Conservation (phyloP, 2,888 invertebrate species). For the Plusia festucae region DNA sequence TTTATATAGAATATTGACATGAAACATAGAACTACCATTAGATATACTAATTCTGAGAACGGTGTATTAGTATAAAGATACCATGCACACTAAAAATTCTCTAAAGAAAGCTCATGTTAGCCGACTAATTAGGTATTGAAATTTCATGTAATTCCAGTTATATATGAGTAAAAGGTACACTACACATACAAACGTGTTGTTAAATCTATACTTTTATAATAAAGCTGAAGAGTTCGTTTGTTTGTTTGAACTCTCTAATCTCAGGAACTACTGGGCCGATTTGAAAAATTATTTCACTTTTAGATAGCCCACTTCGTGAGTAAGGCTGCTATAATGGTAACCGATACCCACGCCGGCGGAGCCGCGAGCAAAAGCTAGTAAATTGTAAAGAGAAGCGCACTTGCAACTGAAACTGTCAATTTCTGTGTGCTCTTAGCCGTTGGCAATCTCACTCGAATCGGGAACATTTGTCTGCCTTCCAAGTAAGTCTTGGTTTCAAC, state of each 20-base stretch:
- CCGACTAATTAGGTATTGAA: slow-evolving; percentile 7
- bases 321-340: too few relatives aligned
- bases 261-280: too few relatives aligned
- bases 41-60: neutral
- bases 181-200: neutral
- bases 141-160: neutral
- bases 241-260: too few relatives aligned
- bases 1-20: neutral
- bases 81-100: too few relatives aligned
- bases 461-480: slow-evolving; percentile 49
- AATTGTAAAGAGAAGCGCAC: slow-evolving; percentile 32
- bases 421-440: slow-evolving; percentile 46
- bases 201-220: too few relatives aligned
- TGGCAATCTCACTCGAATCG: slow-evolving; percentile 44
- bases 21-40: neutral
- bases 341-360: too few relatives aligned
- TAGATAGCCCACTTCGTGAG: too few relatives aligned
- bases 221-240: too few relatives aligned
- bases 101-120: neutral
- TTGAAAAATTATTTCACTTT: too few relatives aligned
- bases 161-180: neutral
- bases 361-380: too few relatives aligned
- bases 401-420: slow-evolving; percentile 52
- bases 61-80: too few relatives aligned
- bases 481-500: slow-evolving; percentile 48